Conservation (phyloP, 2,797 vertebrate species). For the Octomys mimax region DNA sequence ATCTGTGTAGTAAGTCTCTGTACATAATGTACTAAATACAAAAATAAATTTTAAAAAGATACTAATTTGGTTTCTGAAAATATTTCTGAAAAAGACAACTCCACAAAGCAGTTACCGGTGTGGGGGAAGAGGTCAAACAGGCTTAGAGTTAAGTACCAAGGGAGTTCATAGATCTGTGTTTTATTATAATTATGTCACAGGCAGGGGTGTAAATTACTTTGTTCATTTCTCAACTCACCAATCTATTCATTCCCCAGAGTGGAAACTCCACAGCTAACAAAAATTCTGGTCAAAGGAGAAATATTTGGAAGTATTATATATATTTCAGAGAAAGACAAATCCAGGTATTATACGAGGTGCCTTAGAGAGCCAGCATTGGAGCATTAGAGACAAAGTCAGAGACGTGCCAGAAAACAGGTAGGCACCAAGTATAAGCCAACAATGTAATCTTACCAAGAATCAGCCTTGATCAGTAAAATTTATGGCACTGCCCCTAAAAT, state of each 20-base stretch:
- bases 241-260: not conserved
- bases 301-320: not conserved
- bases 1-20: no score
- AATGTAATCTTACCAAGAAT: not conserved
- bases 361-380: not conserved
- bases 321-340: constrained; percentile 43
- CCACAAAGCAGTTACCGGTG: not conserved
- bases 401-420: not conserved
- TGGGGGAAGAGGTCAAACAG: not conserved
- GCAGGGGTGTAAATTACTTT: not conserved
- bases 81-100: constrained; percentile 44
- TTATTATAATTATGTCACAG: not conserved
- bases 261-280: constrained; percentile 39
- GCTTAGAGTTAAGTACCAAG: not conserved
- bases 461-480: not conserved
- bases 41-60: constrained; percentile 47
- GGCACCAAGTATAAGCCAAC: constrained; percentile 20
- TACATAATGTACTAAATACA: no score
- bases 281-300: not conserved
- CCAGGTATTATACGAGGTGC: not conserved
- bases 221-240: not conserved
- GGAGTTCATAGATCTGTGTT: not conserved
- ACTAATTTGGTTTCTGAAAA: constrained; percentile 21
- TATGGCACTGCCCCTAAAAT: constrained; percentile 41
- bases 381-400: not conserved